Conservation (phyloP, 2,113 vertebrate genomes). For the Hoplias malabaricus region DNA sequence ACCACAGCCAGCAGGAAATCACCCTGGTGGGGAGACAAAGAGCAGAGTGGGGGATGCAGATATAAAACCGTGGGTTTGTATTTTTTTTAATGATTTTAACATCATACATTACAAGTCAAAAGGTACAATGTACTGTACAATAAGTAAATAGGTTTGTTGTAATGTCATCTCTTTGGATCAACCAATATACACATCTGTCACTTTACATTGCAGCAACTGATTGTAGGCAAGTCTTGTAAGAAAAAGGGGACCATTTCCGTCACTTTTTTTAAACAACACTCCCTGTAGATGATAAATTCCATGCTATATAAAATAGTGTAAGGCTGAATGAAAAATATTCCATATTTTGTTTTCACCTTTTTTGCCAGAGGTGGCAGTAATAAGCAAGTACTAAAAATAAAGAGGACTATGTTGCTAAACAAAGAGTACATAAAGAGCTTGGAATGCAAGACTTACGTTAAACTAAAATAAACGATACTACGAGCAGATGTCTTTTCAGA, state of each 20-base stretch:
- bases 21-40: neutral
- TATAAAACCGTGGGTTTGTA: slow-evolving; percentile 74
- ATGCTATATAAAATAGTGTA: slow-evolving; percentile 73
- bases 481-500: slow-evolving; percentile 63
- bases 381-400: slow-evolving; percentile 69
- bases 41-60: slow-evolving; percentile 34
- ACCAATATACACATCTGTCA: slow-evolving; percentile 82
- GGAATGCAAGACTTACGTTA: slow-evolving; percentile 77
- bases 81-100: slow-evolving; percentile 84
- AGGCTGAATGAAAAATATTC: slow-evolving; percentile 66
- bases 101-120: slow-evolving; percentile 81
- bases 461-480: slow-evolving; percentile 74
- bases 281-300: slow-evolving; percentile 74
- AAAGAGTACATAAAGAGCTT: slow-evolving; percentile 73
- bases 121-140: slow-evolving; percentile 80
- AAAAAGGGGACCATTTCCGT: slow-evolving; percentile 62
- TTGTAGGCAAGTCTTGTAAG: slow-evolving; percentile 76
- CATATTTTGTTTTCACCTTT: slow-evolving; percentile 64
- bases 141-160: slow-evolving; percentile 81
- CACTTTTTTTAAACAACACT: slow-evolving; percentile 69
- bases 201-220: slow-evolving; percentile 77
- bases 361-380: slow-evolving; percentile 66
- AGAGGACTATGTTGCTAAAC: slow-evolving; percentile 71
- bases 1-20: slow-evolving; percentile 47
- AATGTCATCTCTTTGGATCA: slow-evolving; percentile 84